Conservation (phyloP, 2,888 invertebrate species). For the Macrostomum cliftonense region DNA sequence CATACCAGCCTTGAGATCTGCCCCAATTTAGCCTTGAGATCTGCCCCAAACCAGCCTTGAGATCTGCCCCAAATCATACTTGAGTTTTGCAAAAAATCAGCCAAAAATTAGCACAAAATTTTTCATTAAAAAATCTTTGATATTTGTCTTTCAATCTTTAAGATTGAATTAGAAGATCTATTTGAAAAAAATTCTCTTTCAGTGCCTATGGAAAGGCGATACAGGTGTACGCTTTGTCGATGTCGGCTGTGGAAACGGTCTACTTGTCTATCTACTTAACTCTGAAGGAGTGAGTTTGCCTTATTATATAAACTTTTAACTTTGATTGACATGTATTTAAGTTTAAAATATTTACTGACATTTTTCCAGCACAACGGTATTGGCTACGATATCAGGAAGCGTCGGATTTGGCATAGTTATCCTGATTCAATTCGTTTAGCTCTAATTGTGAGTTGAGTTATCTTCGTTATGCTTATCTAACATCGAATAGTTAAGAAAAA, state of each 20-base stretch:
- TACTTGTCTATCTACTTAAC: constrained; percentile 64
- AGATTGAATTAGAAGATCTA: too few relatives aligned
- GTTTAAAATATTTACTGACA: background rate
- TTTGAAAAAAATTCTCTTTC: too few relatives aligned
- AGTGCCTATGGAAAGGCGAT: constrained; percentile 54
- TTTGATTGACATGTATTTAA: too few relatives aligned
- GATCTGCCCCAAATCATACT: too few relatives aligned
- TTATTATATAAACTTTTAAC: constrained; percentile 14
- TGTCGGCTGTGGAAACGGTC: constrained; percentile 89
- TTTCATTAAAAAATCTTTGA: too few relatives aligned
- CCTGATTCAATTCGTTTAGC: background rate
- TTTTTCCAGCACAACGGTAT: constrained; percentile 38
- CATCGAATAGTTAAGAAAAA: too few relatives aligned
- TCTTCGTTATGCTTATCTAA: background rate
- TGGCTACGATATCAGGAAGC: constrained; percentile 57
- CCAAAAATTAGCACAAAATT: too few relatives aligned
- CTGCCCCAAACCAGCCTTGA: too few relatives aligned
- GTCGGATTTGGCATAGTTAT: constrained; percentile 69
- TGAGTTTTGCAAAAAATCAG: too few relatives aligned
- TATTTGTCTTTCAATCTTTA: too few relatives aligned
- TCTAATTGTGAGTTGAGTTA: background rate
- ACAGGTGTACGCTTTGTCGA: constrained; percentile 52
- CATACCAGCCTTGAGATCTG: too few relatives aligned
- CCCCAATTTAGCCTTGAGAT: too few relatives aligned
- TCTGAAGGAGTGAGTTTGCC: constrained; percentile 50